Percentiles rank a stretch among this genome's conserved stretches.
These are phyloP conservation scores for Gallinago jamesoni DNA, from an alignment of 2,113 vertebrate genomes.

Conservation along the genomic window DNA sequence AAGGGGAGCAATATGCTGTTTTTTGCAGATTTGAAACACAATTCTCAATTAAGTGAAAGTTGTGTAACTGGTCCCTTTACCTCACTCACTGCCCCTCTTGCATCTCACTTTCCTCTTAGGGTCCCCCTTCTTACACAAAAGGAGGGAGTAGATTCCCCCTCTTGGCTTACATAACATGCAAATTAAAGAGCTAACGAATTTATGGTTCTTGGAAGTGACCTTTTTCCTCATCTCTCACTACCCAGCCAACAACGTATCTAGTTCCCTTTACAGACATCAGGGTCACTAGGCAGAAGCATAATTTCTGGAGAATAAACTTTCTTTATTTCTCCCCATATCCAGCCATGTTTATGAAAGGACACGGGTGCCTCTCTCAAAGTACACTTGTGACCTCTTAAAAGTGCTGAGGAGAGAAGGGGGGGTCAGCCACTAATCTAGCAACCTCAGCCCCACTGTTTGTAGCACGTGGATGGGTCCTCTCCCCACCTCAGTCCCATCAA, in stretches of 20 bases:
- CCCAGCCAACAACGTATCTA: not conserved
- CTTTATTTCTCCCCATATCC: not conserved
- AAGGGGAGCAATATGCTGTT: not conserved
- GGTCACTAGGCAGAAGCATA: not conserved
- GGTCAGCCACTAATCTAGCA: not conserved
- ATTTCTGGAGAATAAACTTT: not conserved
- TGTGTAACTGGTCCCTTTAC: not conserved
- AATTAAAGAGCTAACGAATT: not conserved
- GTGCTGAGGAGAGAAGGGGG: not conserved
- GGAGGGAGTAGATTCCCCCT: not conserved
- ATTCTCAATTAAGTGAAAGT: not conserved
- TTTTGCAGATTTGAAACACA: slow-evolving; percentile 43
- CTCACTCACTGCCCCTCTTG: not conserved
- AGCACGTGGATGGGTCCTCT: accelerated
- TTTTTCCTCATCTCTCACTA: not conserved
- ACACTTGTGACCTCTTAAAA: not conserved
- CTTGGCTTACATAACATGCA: not conserved
- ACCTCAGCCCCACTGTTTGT: not conserved
- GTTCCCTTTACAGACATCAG: not conserved
- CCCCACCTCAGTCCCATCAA: not conserved
- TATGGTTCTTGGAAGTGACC: not conserved
- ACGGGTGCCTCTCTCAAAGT: not conserved
- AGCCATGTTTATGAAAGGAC: not conserved
- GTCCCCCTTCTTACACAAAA: not conserved
- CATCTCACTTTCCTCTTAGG: not conserved